These are phyloP conservation scores for Lordiphosa mommai DNA, from an alignment of 1,140 invertebrate species.

Conservation along the genomic window DNA sequence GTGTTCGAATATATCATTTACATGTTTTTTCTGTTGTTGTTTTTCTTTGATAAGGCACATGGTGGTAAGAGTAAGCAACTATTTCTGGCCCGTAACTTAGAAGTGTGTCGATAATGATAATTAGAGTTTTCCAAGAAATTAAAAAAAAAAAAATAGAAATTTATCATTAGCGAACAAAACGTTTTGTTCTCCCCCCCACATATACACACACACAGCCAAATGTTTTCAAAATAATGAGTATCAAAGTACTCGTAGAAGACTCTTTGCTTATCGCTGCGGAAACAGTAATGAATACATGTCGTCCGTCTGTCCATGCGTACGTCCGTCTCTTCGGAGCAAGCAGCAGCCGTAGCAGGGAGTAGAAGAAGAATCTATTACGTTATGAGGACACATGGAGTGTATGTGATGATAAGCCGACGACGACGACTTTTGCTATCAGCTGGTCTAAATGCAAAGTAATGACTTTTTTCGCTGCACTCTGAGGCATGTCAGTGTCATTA, in stretches of 20 bases:
- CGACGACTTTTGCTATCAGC: slow-evolving; percentile 48
- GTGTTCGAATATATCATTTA: slow-evolving; percentile 69
- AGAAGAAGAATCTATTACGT: slow-evolving; percentile 66
- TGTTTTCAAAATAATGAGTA: slow-evolving; percentile 65
- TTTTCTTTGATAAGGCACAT: slow-evolving; percentile 33
- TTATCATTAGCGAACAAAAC: slow-evolving; percentile 62
- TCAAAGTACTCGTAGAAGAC: slow-evolving; percentile 7
- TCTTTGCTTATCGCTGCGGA: slow-evolving; percentile 71
- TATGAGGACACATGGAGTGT: slow-evolving; percentile 6
- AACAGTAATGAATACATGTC: slow-evolving; percentile 75
- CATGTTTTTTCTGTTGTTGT: slow-evolving; percentile 24
- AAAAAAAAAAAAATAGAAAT: slow-evolving; percentile 69
- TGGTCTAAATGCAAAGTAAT: slow-evolving; percentile 70
- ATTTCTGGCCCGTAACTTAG: slow-evolving; percentile 56
- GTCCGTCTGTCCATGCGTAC: slow-evolving; percentile 31
- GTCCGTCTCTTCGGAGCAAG: slow-evolving; percentile 23
- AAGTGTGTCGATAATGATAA: slow-evolving; percentile 63
- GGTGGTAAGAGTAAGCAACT: slow-evolving; percentile 29
- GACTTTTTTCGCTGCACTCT: slow-evolving; percentile 52
- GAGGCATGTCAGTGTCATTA: slow-evolving; percentile 59
- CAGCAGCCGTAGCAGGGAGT: slow-evolving; percentile 6
- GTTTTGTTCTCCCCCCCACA: slow-evolving; percentile 14
- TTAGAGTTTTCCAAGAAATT: slow-evolving; percentile 72
- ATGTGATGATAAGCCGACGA: neutral
- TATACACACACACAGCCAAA: slow-evolving; percentile 6